Percentiles rank a stretch among this genome's conserved stretches.
Conservation (phyloP, 2,797 vertebrate species). For the Oceanodroma leucorhoa region DNA sequence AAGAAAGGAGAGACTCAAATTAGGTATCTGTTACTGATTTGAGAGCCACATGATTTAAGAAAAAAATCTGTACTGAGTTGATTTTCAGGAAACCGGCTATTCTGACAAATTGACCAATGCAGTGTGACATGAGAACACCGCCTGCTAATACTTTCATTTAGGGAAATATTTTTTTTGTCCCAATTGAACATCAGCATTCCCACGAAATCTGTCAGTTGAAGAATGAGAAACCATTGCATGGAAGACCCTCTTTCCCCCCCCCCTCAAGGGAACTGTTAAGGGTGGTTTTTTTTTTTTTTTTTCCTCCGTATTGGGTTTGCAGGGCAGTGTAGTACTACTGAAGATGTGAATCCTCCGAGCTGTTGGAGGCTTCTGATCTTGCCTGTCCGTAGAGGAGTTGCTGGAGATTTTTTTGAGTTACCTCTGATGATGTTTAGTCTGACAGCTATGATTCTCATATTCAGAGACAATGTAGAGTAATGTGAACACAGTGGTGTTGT, state of each 20-base stretch:
- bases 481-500: not conserved
- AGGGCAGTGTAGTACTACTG: not conserved
- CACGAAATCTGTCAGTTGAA: not conserved
- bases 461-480: not conserved
- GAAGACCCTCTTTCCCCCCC: not conserved
- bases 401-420: conserved; percentile 58
- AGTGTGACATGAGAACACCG: not conserved
- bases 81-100: not conserved
- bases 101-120: not conserved
- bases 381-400: not conserved
- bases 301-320: conserved; percentile 53
- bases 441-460: not conserved
- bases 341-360: conserved; percentile 9
- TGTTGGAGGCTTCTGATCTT: conserved; percentile 3
- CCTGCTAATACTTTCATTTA: not conserved
- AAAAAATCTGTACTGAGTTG: not conserved
- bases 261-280: not conserved
- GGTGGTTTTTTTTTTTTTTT: not conserved
- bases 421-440: conserved; percentile 54
- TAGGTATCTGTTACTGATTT: conserved; percentile 43
- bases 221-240: not conserved
- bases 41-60: not conserved
- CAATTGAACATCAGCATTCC: not conserved
- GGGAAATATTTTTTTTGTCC: not conserved
- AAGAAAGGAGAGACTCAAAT: not conserved